Conservation (phyloP, 2,113 vertebrate genomes). For the Camelus bactrianus region DNA sequence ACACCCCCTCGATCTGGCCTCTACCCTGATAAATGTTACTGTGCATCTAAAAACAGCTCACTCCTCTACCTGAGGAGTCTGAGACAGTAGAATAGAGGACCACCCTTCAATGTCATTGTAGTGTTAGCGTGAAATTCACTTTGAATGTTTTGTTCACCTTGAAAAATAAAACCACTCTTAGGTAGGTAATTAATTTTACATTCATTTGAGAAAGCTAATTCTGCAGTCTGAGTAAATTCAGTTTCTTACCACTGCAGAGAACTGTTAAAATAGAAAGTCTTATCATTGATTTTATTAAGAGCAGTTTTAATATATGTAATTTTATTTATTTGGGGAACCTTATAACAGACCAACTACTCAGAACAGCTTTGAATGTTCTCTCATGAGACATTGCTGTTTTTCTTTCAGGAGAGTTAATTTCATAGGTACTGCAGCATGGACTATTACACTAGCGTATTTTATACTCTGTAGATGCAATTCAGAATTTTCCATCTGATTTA, state of each 20-base stretch:
- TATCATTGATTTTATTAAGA: slow-evolving; percentile 28
- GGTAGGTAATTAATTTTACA: background rate
- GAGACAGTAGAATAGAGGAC: background rate
- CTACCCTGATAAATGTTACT: background rate
- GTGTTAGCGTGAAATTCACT: background rate
- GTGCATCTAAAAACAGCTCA: background rate
- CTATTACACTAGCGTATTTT: background rate
- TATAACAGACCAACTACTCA: background rate
- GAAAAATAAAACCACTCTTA: slow-evolving; percentile 41
- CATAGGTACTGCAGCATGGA: background rate
- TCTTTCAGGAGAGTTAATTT: slow-evolving; percentile 11
- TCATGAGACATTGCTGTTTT: background rate
- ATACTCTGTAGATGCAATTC: background rate
- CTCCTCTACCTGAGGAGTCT: background rate
- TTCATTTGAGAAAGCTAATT: slow-evolving; percentile 42
- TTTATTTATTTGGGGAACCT: background rate
- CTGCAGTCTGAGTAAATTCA: slow-evolving; percentile 46
- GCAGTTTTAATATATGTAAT: background rate
- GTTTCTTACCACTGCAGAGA: background rate
- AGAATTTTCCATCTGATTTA: background rate
- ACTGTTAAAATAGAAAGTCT: slow-evolving; percentile 4
- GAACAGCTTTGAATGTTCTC: background rate
- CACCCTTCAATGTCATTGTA: background rate
- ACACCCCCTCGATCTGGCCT: background rate
- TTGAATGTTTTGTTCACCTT: slow-evolving; percentile 53